Conservation (phyloP, 64 coral and sea anemone genomes). For the Exaiptasia diaphana region DNA sequence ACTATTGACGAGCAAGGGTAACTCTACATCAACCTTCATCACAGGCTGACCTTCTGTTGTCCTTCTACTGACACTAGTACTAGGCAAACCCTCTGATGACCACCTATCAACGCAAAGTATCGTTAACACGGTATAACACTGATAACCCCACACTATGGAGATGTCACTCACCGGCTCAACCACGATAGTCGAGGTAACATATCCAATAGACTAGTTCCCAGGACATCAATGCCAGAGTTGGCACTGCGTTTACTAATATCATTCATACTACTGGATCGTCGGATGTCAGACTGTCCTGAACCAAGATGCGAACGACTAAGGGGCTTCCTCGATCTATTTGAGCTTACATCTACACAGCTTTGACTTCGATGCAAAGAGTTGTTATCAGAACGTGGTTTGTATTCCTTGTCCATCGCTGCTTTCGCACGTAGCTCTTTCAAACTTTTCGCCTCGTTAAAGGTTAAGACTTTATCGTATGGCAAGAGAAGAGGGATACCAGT, state of each 20-base stretch:
- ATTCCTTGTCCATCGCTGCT: neutral
- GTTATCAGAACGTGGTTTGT: neutral
- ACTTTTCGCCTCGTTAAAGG: conserved; percentile 42
- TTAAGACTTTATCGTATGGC: conserved; percentile 48
- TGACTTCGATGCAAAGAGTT: conserved; percentile 58
- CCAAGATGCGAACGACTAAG: neutral
- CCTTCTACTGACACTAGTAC: conserved; percentile 13
- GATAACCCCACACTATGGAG: too few species aligned
- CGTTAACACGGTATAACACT: too few species aligned
- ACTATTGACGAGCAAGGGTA: conserved; percentile 63
- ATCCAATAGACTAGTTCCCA: conserved; percentile 57
- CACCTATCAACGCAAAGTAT: too few species aligned
- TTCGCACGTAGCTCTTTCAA: conserved; percentile 38
- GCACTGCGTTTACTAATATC: conserved; percentile 46
- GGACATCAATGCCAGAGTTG: conserved; percentile 46
- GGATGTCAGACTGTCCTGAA: conserved; percentile 6
- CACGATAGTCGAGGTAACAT: conserved; percentile 55
- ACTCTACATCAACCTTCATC: conserved; percentile 66
- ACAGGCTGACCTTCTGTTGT: conserved; percentile 43
- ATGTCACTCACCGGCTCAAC: conserved; percentile 66
- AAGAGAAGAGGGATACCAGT: conserved; percentile 29
- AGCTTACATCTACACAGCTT: conserved; percentile 75
- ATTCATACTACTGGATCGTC: conserved; percentile 66
- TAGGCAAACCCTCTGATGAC: conserved; percentile 51
- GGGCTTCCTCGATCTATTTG: conserved; percentile 26